phyloP scores from a whole-genome alignment of 2,888 invertebrate genomes.

The Cheilosia vulpina region DNA sequence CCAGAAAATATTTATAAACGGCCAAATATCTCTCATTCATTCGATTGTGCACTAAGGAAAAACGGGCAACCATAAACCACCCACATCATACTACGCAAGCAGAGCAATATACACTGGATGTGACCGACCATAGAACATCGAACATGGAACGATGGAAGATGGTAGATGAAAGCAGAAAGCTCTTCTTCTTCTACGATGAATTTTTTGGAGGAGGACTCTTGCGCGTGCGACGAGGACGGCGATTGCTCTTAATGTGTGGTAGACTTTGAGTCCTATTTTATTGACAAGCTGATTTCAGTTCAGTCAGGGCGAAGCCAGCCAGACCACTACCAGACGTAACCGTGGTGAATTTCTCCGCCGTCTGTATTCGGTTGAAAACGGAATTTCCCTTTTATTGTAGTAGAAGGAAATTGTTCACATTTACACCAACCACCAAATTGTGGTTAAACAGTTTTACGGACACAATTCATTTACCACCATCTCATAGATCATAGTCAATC shows the following conservation, averaged over 20 bases:
- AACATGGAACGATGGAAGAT: not conserved
- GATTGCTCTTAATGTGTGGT: slow-evolving; percentile 26
- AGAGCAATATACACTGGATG: slow-evolving; percentile 47
- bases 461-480: too few relatives aligned
- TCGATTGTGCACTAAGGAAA: slow-evolving; percentile 20
- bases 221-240: slow-evolving; percentile 36
- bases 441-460: too few relatives aligned
- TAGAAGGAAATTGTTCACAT: too few relatives aligned
- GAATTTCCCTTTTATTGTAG: not conserved
- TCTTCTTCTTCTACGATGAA: slow-evolving; percentile 12
- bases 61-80: slow-evolving; percentile 41
- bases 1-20: slow-evolving; percentile 21
- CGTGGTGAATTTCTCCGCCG: slow-evolving; percentile 27
- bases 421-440: too few relatives aligned
- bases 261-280: slow-evolving; percentile 13
- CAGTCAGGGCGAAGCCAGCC: too few relatives aligned
- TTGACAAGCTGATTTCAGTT: not conserved
- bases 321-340: not conserved
- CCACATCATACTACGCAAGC: slow-evolving; percentile 45
- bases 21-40: slow-evolving; percentile 18
- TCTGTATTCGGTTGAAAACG: not conserved
- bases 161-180: slow-evolving; percentile 4
- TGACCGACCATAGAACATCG: slow-evolving; percentile 20
- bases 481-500: too few relatives aligned
- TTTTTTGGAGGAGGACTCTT: slow-evolving; percentile 3